phyloP scores from a whole-genome alignment of 2,888 invertebrate genomes.

The Caenorhabditis zanzibari region DNA sequence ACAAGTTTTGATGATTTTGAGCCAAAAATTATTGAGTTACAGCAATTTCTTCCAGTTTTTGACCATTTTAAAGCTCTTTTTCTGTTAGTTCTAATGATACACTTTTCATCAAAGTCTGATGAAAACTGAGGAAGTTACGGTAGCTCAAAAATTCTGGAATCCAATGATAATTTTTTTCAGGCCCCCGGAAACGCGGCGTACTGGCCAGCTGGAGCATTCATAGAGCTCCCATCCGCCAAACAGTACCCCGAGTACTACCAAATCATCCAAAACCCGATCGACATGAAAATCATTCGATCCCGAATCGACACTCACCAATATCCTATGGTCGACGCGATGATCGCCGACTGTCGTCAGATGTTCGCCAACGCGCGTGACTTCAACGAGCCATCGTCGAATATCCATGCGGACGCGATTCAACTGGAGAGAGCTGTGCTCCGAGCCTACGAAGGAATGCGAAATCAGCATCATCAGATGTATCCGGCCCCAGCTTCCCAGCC shows the following conservation, averaged over 20 bases:
- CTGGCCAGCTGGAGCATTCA: constrained; percentile 93
- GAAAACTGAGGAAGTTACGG: no score
- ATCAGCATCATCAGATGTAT: not conserved
- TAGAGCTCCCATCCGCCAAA: constrained; percentile 96
- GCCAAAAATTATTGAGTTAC: no score
- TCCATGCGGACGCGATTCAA: constrained; percentile 86
- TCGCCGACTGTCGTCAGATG: constrained; percentile 87
- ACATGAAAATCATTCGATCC: constrained; percentile 90
- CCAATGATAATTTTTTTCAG: constrained; percentile 72
- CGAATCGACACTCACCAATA: constrained; percentile 83
- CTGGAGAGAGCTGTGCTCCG: constrained; percentile 59
- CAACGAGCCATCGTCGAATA: constrained; percentile 94
- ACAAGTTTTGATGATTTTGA: no score
- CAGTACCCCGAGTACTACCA: constrained; percentile 97
- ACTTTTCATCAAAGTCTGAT: no score
- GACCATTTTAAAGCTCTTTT: no score
- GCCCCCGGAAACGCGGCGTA: constrained; percentile 86
- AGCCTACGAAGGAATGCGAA: constrained; percentile 48
- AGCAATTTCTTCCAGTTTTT: no score
- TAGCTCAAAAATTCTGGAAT: not conserved
- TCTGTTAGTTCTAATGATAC: no score
- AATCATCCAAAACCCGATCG: constrained; percentile 95
- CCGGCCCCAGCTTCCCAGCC: not conserved
- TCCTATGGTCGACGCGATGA: constrained; percentile 72
- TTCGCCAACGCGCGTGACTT: constrained; percentile 97